Evolutionary conservation across 2,888 invertebrate genomes (phyloP).

Genomic region (Philonicus albiceps): DNA sequence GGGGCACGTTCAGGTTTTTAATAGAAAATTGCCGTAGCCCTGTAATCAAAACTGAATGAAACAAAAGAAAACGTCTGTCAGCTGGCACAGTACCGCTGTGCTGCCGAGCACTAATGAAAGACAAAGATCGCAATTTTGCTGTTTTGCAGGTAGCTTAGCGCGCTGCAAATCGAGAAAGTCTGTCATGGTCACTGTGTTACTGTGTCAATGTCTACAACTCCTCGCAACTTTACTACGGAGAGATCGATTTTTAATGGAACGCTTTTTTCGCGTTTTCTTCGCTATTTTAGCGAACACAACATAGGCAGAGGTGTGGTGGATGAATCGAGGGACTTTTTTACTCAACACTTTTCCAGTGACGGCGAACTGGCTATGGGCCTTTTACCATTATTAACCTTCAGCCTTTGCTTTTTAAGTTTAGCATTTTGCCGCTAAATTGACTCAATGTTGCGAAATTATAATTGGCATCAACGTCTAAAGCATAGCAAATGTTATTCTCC

Average conservation of each 20-base stretch:
- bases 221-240: not conserved
- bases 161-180: conserved; percentile 43
- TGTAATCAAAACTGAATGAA: not conserved
- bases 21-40: not conserved
- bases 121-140: conserved; percentile 11
- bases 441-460: not conserved
- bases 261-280: conserved; percentile 6
- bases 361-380: not conserved
- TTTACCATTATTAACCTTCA: not conserved
- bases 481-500: not conserved
- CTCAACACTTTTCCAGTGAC: not conserved
- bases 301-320: not conserved
- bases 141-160: not conserved
- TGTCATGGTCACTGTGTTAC: conserved; percentile 50
- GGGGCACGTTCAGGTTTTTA: not conserved
- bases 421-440: not conserved
- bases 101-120: not conserved
- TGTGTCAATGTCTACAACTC: conserved; percentile 50
- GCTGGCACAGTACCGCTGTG: not conserved
- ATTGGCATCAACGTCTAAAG: not conserved
- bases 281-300: not conserved
- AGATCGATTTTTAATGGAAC: conserved; percentile 27
- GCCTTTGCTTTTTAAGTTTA: not conserved
- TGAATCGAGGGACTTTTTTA: not conserved
- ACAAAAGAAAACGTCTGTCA: not conserved